Conservation (phyloP, 2,888 invertebrate species). For the Coelogynopora nodosa region DNA sequence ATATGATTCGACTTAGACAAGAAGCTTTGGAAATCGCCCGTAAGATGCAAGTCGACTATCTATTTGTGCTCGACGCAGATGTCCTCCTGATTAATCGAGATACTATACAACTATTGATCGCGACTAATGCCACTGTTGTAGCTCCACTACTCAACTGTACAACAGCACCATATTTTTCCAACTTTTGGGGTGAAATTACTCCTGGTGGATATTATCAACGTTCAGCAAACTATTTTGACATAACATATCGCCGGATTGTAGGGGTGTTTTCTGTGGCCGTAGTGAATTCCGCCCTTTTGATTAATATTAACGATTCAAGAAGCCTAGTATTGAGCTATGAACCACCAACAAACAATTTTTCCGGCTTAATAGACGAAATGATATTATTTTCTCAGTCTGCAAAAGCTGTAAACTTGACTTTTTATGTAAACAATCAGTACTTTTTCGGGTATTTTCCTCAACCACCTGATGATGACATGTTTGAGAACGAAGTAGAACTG, state of each 20-base stretch:
- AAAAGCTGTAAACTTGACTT: slow-evolving; percentile 66
- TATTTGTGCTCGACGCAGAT: slow-evolving; percentile 41
- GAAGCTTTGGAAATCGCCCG: background rate
- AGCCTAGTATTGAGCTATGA: slow-evolving; percentile 75
- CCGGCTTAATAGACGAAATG: slow-evolving; percentile 82
- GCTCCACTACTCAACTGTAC: slow-evolving; percentile 78
- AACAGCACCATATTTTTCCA: slow-evolving; percentile 77
- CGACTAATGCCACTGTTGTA: slow-evolving; percentile 56
- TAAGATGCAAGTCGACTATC: slow-evolving; percentile 5
- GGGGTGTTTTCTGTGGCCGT: slow-evolving; percentile 83
- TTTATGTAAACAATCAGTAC: slow-evolving; percentile 52
- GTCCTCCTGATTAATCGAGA: slow-evolving; percentile 36
- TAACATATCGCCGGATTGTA: slow-evolving; percentile 66
- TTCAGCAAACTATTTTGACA: slow-evolving; percentile 78
- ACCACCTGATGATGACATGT: slow-evolving; percentile 72
- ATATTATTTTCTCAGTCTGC: slow-evolving; percentile 83
- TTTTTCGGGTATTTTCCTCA: slow-evolving; percentile 77
- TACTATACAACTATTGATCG: background rate
- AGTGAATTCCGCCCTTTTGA: slow-evolving; percentile 76
- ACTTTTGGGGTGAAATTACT: slow-evolving; percentile 86
- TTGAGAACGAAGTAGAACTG: slow-evolving; percentile 70
- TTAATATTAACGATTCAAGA: slow-evolving; percentile 66
- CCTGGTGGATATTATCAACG: slow-evolving; percentile 69
- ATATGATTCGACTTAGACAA: slow-evolving; percentile 25
- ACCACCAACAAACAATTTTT: slow-evolving; percentile 66